Base-by-base conservation (phyloP, 2,888 invertebrate species). In the Tachina fera region DNA sequence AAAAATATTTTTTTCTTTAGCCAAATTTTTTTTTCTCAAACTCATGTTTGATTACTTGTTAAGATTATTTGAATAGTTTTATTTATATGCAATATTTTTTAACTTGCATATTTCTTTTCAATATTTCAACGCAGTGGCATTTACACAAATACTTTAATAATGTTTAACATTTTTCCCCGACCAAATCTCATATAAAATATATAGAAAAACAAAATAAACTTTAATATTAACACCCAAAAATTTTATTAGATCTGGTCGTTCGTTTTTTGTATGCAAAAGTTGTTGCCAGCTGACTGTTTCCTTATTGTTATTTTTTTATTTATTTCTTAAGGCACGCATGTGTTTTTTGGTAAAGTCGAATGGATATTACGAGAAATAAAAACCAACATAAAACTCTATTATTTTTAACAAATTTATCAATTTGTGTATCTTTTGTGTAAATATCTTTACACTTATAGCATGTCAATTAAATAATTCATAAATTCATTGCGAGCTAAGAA, bases 391-490 rank as follows among this genome's bases (percentile, higher is more conserved):
- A 83, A 77, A 77, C 65, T 78, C 49, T 60, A 84, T 79, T 84
- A 65, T 76, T 76, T 75, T 65, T 56, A 72, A 86, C 86, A 86
- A 86, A 86, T 86, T 86, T 86, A 86, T 86, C 86, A 86, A 86
- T 86, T 86, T 86, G 86, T 86, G 86, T 86, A 86, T 86, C 86
- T 86, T 58, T 80, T 86, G 86, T 86, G 86, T 86, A 86, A 86
- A 86, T 86, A 86, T 83, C 79, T 86, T 79, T 83, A 80, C 86
- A 83, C 79, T 83, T 72, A 79, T 83, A 77, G 86, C 86, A 83
- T 83, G 86, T 86, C 86, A 86, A 86, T 86, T 86, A 86, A 86
- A 86, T 86, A 83, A 86, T 86, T 85, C 85, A 85, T 85, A 85
- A 82, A 85, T 85, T 85, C 68, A 43, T 71, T 53, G 31, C 9